Percentiles rank a stretch among this genome's conserved stretches.
Evolutionary conservation across 1,140 invertebrate species (phyloP).

Genomic region (Micrasema longulum): DNA sequence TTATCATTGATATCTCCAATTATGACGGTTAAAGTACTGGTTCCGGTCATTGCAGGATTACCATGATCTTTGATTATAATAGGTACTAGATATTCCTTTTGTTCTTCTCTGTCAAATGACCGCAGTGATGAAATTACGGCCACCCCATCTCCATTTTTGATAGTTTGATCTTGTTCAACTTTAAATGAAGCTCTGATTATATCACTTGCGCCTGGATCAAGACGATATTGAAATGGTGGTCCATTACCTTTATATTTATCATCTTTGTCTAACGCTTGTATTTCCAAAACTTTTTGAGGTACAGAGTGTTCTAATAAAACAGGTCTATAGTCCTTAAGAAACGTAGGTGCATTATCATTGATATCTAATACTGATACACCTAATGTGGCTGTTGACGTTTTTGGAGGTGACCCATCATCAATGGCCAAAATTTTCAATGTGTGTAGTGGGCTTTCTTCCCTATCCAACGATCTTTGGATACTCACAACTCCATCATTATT

Average conservation of each 20-base stretch:
- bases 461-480: constrained; percentile 70
- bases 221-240: constrained; percentile 73
- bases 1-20: constrained; percentile 81
- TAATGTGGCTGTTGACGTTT: constrained; percentile 77
- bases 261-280: constrained; percentile 76
- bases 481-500: constrained; percentile 72
- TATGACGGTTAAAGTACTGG: constrained; percentile 74
- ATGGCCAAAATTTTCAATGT: constrained; percentile 73
- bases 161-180: constrained; percentile 72
- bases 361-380: constrained; percentile 76
- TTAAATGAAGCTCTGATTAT: constrained; percentile 72
- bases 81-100: constrained; percentile 74
- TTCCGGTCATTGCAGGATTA: constrained; percentile 72
- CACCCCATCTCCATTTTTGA: constrained; percentile 71
- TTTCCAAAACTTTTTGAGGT: constrained; percentile 71
- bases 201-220: constrained; percentile 72
- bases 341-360: constrained; percentile 74
- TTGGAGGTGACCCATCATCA: constrained; percentile 73
- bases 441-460: constrained; percentile 71
- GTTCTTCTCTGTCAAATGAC: constrained; percentile 76
- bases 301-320: constrained; percentile 73
- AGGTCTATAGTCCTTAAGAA: constrained; percentile 72
- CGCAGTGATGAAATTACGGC: constrained; percentile 72
- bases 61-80: constrained; percentile 73
- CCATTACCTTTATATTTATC: constrained; percentile 74